Base-by-base conservation (phyloP, 2,888 invertebrate species). In the Rhamphomyia laevipes region DNA sequence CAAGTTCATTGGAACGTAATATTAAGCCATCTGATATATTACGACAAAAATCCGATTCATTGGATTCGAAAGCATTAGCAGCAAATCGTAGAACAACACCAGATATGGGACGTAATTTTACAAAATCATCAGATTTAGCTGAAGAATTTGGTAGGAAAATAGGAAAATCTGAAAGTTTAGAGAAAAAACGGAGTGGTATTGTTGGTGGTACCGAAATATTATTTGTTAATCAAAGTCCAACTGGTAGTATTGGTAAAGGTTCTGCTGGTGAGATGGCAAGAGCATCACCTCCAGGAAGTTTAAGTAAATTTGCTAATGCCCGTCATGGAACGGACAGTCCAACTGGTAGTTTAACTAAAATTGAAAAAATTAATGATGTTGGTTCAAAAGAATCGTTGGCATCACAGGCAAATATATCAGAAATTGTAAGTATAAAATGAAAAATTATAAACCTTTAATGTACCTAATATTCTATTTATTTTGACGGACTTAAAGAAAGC, bases 381-480 rank as follows among this genome's bases (percentile, higher is more conserved):
- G 72, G 71, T n/a, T 70, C 72, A 37, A 71, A 70, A 58, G 71
- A 72, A 53, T 71, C 72, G 12, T 57, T 70, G 47, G 64, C 68
- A 48, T 70, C 71, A 13, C 70, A 71, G 55, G 70, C 70, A 41
- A 57, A 57, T 57, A 68, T 68, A 57, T 68, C 70, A 23, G 70
- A 70, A 61, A 68, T 63, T 52, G 66, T 65, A 55, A 55, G 55
- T 56, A 41, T 13, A n/a, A n/a, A n/a, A n/a, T n/a, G n/a, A n/a
- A n/a, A n/a, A n/a, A n/a, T n/a, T n/a, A n/a, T n/a, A n/a, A n/a
- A n/a, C n/a, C n/a, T n/a, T n/a, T n/a, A n/a, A n/a, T n/a, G n/a
- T n/a, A n/a, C n/a, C n/a, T n/a, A n/a, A n/a, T n/a, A n/a, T n/a
- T n/a, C n/a, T n/a, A n/a, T n/a, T n/a, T n/a, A n/a, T n/a, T n/a